phyloP scores from a whole-genome alignment of 2,888 invertebrate genomes.

The Myopa testacea region DNA sequence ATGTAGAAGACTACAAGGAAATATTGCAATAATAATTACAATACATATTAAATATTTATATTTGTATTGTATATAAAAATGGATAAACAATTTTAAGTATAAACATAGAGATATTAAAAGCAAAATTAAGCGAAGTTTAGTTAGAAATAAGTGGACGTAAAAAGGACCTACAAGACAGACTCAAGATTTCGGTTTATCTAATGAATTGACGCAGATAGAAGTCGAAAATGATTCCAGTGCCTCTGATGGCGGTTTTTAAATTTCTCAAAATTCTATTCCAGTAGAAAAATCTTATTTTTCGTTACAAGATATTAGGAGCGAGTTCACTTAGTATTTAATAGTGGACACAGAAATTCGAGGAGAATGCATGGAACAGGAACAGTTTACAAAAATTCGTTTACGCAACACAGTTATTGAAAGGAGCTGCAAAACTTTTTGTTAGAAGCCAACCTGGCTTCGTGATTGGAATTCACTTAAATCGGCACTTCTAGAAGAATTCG shows the following conservation, averaged over 20 bases:
- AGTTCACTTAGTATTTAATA: conserved; percentile 18
- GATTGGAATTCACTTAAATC: conserved; percentile 35
- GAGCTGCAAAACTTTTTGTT: conserved; percentile 44
- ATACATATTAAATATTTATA: conserved; percentile 7
- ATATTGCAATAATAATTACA: background rate
- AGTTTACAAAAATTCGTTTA: conserved; percentile 43
- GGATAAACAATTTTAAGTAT: conserved; percentile 15
- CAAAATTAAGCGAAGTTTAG: conserved; percentile 1
- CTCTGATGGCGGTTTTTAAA: conserved; percentile 3
- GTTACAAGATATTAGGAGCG: conserved; percentile 36
- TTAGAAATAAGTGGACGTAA: conserved; percentile 1
- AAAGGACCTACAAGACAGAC: conserved; percentile 6
- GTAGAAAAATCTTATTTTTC: conserved; percentile 27
- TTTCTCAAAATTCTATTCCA: background rate
- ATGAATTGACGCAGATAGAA: conserved; percentile 1
- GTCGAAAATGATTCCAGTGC: conserved; percentile 2
- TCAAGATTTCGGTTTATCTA: conserved; percentile 6
- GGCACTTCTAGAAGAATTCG: conserved; percentile 34
- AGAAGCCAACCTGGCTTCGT: conserved; percentile 12
- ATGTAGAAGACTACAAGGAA: too few relatives aligned
- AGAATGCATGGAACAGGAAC: conserved; percentile 41
- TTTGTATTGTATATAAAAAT: too few relatives aligned
- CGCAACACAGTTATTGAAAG: conserved; percentile 38
- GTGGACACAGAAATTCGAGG: conserved; percentile 43
- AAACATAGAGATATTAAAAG: background rate